phyloP scores from a whole-genome alignment of 2,888 invertebrate species.

The Phrixothrix hirtus region DNA sequence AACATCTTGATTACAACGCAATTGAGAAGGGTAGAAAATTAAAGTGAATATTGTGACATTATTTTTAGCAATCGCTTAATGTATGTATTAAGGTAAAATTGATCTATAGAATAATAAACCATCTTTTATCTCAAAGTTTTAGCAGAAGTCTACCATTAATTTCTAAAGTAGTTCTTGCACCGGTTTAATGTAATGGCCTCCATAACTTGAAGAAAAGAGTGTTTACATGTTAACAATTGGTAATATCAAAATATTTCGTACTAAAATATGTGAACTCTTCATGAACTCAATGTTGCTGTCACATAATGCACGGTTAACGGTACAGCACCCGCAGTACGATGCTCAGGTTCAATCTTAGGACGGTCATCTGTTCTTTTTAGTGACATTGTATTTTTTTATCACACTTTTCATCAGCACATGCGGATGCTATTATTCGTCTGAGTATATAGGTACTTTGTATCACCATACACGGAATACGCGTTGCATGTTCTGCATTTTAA shows the following conservation, averaged over 20 bases:
- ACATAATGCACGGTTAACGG: slow-evolving; percentile 37
- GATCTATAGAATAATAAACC: too few relatives aligned
- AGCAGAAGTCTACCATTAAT: too few relatives aligned
- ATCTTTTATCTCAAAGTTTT: too few relatives aligned
- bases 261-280: slow-evolving; percentile 30
- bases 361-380: slow-evolving; percentile 30
- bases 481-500: too few relatives aligned
- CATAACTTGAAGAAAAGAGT: slow-evolving; percentile 30
- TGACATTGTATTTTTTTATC: slow-evolving; percentile 22
- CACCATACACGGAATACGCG: slow-evolving; percentile 2
- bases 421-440: slow-evolving; percentile 11
- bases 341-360: slow-evolving; percentile 33
- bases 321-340: slow-evolving; percentile 31
- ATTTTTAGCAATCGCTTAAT: too few relatives aligned
- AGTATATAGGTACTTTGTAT: slow-evolving; percentile 11
- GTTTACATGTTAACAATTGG: slow-evolving; percentile 37
- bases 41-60: not conserved
- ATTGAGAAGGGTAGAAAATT: not conserved
- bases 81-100: too few relatives aligned
- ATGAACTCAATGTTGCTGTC: slow-evolving; percentile 36
- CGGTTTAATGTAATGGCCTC: slow-evolving; percentile 21
- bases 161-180: slow-evolving; percentile 5
- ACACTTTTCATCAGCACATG: slow-evolving; percentile 22
- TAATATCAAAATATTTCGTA: slow-evolving; percentile 33
- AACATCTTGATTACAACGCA: not conserved